Evolutionary conservation across 2,888 invertebrate species (phyloP).

Genomic region (Oligia latruncula): DNA sequence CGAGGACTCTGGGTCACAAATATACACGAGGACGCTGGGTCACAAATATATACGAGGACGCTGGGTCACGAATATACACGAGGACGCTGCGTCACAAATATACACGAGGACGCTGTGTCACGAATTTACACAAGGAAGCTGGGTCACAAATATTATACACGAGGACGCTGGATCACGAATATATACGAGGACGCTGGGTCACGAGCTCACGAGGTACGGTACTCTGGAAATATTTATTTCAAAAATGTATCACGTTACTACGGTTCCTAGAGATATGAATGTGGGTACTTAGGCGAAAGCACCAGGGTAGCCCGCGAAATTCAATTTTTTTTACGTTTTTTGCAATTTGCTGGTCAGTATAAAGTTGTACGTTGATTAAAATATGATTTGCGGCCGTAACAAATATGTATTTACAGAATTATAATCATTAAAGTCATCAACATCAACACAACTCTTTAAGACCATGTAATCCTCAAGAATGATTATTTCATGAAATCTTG

Average conservation of each 20-base stretch:
- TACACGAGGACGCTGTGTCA: background rate
- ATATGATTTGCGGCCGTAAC: no score
- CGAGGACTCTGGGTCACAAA: background rate
- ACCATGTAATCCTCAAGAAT: no score
- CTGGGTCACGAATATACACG: background rate
- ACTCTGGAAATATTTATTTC: background rate
- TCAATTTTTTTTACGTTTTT: no score
- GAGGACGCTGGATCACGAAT: background rate
- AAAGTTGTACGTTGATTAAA: no score
- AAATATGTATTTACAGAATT: no score
- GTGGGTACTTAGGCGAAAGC: background rate
- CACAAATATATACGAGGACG: background rate
- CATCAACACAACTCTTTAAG: no score
- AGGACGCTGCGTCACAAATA: background rate
- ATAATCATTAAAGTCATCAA: no score
- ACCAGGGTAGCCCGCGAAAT: no score
- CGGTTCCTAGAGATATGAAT: background rate
- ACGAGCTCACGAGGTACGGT: no score
- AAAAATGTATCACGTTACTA: background rate
- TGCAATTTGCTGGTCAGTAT: no score
- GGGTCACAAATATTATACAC: background rate
- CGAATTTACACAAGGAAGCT: background rate
- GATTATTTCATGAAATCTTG: no score
- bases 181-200: background rate
- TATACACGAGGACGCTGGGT: background rate